A percentile compares a stretch with the other conserved stretches of the same genome.
These are phyloP conservation scores for Pollimyrus isidori DNA, from an alignment of 2,113 vertebrate species.

Conservation along the genomic window DNA sequence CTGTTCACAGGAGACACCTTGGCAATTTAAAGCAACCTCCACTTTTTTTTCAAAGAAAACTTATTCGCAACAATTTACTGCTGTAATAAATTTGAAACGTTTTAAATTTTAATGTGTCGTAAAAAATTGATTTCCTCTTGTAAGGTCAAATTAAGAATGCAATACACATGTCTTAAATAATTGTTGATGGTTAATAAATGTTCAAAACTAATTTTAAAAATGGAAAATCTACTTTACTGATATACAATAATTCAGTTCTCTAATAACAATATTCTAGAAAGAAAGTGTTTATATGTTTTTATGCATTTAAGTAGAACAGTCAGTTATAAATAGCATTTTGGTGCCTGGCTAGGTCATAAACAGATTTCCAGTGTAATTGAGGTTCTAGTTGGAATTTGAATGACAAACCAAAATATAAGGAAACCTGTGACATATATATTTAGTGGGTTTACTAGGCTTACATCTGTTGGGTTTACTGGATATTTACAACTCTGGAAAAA, in stretches of 20 bases:
- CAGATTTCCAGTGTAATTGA: constrained; percentile 3
- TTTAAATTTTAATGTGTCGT: neutral
- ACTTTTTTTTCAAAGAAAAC: neutral
- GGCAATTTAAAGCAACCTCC: neutral
- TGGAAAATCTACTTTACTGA: neutral
- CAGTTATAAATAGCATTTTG: neutral
- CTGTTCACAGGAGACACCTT: neutral
- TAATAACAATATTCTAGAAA: neutral
- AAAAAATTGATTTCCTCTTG: neutral
- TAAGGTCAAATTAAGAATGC: neutral
- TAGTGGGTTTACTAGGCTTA: neutral
- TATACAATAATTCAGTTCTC: neutral
- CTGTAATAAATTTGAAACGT: neutral
- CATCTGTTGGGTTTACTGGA: neutral
- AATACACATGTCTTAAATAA: neutral
- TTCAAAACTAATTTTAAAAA: neutral
- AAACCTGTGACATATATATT: neutral
- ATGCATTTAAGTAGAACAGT: neutral
- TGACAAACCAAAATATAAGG: neutral
- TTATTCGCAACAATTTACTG: neutral
- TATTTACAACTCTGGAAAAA: neutral
- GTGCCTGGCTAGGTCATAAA: neutral
- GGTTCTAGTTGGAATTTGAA: neutral
- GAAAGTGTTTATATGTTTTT: neutral
- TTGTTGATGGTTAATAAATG: neutral